Evolutionary conservation across 2,797 vertebrate species (phyloP), one percentile per base, ranked within the genome.

Genomic region (Manis crassicaudata): DNA sequence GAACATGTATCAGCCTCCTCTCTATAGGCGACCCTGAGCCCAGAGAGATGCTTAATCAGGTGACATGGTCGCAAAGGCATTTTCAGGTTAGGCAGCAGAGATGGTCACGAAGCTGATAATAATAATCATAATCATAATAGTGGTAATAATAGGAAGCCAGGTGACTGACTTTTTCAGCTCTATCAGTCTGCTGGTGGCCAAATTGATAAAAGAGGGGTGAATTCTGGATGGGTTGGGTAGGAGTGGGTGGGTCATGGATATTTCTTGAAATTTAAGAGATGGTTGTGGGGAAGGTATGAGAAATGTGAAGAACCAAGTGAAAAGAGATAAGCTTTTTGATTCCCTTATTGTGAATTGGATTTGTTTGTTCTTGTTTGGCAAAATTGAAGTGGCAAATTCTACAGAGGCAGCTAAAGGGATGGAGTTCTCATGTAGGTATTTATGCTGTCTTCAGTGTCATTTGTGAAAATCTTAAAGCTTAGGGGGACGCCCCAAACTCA

Each of bases 231-330:
- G 14, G 29, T 18, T 20, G 65, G n/a, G 37, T 67, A 25, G 40
- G 68, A 82, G 37, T 7, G 12, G 12, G 6, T 56, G 60, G 43
- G 40, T 68, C 37, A 60, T 25, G 27, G n/a, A 5, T 56, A 52
- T 54, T 56, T 83, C 29, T 37, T 85, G 32, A 72, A 50, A 46
- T 76, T 80, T 70, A 80, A 82, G 88, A 65, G 50, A 14, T 27
- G n/a, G n/a, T 27, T n/a, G 3, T 46, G 35, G 60, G 40, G 37
- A 46, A 4, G 67, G 67, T 32, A 5, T 56, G 46, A 73, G 75
- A 70, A 54, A 63, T 10, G 8, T 7, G 11, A 58, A 43, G 68
- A 86, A 12, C 1, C 3, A 32, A 56, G 27, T 35, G 14, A 35
- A 50, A 81, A 35, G 46, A 43, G 72, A 29, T 27, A 52, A 32